phyloP scores from a whole-genome alignment of 2,888 invertebrate genomes.

The Dermolepida albohirtum region DNA sequence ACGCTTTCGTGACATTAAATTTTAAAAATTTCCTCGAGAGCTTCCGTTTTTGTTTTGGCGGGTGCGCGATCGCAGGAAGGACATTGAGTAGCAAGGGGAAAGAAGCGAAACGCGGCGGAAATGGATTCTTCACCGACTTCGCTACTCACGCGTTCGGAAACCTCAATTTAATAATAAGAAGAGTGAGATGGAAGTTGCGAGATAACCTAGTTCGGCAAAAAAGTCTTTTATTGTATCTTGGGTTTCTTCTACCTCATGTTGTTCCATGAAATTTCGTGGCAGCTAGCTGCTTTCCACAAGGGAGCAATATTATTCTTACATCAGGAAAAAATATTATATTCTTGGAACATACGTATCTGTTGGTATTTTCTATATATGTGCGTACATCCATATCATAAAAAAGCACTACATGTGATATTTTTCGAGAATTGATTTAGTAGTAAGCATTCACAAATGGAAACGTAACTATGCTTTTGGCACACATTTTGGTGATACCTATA shows the following conservation, averaged over 20 bases:
- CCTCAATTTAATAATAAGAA: slow-evolving; percentile 12
- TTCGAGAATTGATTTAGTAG: too few species aligned
- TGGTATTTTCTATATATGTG: too few species aligned
- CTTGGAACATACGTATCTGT: background rate
- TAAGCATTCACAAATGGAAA: too few species aligned
- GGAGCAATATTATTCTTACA: slow-evolving; percentile 12
- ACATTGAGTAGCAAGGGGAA: too few species aligned
- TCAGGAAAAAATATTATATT: slow-evolving; percentile 4
- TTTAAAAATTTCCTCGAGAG: background rate
- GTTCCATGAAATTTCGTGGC: background rate
- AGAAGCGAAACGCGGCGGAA: too few species aligned
- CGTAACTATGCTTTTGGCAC: too few species aligned
- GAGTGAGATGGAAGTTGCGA: background rate
- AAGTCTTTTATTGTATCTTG: slow-evolving; percentile 5
- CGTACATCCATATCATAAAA: too few species aligned
- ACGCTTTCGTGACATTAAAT: background rate
- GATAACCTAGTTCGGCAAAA: background rate
- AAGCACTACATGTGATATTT: too few species aligned
- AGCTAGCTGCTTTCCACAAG: background rate
- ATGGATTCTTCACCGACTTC: slow-evolving; percentile 1
- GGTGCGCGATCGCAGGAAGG: too few species aligned
- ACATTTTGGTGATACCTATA: too few species aligned
- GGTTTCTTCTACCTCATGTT: background rate
- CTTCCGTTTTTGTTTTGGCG: background rate
- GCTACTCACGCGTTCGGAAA: slow-evolving; percentile 3